Evolutionary conservation across 2,888 invertebrate species (phyloP).

Genomic region (Oxyscelio sp.): DNA sequence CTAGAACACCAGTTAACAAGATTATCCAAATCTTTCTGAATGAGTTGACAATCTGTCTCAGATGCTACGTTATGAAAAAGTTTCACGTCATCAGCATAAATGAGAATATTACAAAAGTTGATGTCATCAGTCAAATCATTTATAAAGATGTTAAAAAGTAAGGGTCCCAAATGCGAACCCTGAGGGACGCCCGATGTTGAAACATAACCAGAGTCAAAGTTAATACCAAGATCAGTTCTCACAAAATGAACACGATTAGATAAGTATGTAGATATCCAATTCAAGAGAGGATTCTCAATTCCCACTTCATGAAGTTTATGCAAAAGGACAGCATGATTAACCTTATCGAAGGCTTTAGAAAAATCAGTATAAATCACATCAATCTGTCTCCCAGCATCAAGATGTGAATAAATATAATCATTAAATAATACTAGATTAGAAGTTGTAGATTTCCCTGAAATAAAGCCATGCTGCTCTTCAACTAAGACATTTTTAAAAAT

Average conservation of each 20-base stretch:
- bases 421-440: not conserved
- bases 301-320: not conserved
- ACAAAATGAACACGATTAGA: conserved; percentile 2
- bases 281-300: not conserved
- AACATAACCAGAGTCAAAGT: not conserved
- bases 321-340: not conserved
- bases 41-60: not conserved
- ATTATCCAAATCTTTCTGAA: not conserved
- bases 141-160: conserved; percentile 9
- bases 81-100: conserved; percentile 24
- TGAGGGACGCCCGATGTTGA: not conserved
- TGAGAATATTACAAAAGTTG: not conserved
- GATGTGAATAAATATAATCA: not conserved
- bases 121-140: not conserved
- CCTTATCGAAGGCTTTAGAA: not conserved
- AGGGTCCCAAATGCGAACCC: conserved; percentile 1
- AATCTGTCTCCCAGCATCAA: not conserved
- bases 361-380: conserved; percentile 4
- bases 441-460: not conserved
- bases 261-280: conserved; percentile 12
- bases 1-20: no score
- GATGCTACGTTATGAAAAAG: not conserved
- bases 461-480: conserved; percentile 5
- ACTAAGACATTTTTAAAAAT: not conserved
- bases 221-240: not conserved